A percentile compares a stretch with the other conserved stretches of the same genome.
These are phyloP conservation scores for Ptyas mucosa DNA, from an alignment of 2,113 vertebrate genomes.

Conservation along the genomic window DNA sequence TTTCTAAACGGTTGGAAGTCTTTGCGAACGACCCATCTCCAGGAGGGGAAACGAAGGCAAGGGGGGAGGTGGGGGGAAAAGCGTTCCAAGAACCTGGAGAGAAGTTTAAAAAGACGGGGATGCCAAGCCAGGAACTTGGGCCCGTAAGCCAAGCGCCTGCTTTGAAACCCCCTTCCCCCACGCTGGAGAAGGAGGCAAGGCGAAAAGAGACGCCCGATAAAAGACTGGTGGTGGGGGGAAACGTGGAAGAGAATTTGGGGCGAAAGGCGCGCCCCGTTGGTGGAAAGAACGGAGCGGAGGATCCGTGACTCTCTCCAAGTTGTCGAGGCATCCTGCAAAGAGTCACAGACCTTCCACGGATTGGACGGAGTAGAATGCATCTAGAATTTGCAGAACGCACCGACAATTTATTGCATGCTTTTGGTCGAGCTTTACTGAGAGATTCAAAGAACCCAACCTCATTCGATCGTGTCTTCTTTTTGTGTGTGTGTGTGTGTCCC, in stretches of 20 bases:
- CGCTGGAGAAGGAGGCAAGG: neutral
- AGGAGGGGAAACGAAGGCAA: neutral
- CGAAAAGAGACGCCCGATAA: neutral
- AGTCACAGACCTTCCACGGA: too few relatives aligned
- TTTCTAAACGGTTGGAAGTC: neutral
- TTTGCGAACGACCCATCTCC: neutral
- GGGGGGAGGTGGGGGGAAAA: fast-evolving
- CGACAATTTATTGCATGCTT: neutral
- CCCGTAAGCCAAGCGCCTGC: neutral
- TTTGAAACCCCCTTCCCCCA: neutral
- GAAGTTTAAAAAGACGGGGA: too few relatives aligned
- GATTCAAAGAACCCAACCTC: neutral
- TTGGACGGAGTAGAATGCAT: too few relatives aligned
- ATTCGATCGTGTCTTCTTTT: neutral
- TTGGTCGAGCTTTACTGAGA: neutral
- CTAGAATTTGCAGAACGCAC: too few relatives aligned
- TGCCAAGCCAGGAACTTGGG: neutral
- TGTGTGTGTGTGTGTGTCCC: too few relatives aligned
- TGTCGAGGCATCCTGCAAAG: neutral
- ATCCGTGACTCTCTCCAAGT: neutral
- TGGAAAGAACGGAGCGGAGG: neutral
- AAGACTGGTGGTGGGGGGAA: neutral
- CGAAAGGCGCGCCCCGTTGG: neutral
- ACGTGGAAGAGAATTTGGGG: neutral
- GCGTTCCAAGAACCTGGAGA: neutral